A percentile compares a stretch with the other conserved stretches of the same genome.
Conservation (phyloP, 2,797 vertebrate genomes). For the Fistularia tabacaria region DNA sequence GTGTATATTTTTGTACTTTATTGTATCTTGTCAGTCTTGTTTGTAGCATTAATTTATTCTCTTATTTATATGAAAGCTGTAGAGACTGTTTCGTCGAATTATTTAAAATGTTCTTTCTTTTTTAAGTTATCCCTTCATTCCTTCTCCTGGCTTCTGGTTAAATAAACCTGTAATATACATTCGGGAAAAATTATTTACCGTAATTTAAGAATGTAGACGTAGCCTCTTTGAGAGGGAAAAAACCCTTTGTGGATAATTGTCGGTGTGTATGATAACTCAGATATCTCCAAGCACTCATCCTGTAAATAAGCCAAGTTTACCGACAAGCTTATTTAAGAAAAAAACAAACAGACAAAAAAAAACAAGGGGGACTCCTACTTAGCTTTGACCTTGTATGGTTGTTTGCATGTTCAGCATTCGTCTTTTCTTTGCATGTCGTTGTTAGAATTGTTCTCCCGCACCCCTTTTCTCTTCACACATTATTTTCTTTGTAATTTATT, state of each 20-base stretch:
- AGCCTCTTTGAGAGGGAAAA: slow-evolving; percentile 78
- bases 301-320: slow-evolving; percentile 85
- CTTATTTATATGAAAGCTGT: slow-evolving; percentile 82
- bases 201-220: slow-evolving; percentile 91
- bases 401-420: slow-evolving; percentile 82
- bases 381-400: slow-evolving; percentile 78
- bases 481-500: slow-evolving; percentile 44
- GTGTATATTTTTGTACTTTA: slow-evolving; percentile 76
- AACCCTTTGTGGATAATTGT: slow-evolving; percentile 81
- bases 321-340: slow-evolving; percentile 74
- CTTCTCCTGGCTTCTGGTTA: slow-evolving; percentile 59
- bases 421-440: slow-evolving; percentile 91
- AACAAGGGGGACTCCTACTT: slow-evolving; percentile 67
- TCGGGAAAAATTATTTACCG: slow-evolving; percentile 76
- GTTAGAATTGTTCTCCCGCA: slow-evolving; percentile 75
- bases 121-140: slow-evolving; percentile 66
- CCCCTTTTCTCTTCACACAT: slow-evolving; percentile 55
- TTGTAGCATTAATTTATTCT: slow-evolving; percentile 65
- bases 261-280: slow-evolving; percentile 73
- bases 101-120: slow-evolving; percentile 71
- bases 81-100: slow-evolving; percentile 73
- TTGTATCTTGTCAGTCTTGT: slow-evolving; percentile 51
- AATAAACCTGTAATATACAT: slow-evolving; percentile 75
- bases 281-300: slow-evolving; percentile 69
- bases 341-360: neutral